Base-by-base conservation (phyloP, 2,113 vertebrate species). In the Cryptoleucopteryx plumbea region DNA sequence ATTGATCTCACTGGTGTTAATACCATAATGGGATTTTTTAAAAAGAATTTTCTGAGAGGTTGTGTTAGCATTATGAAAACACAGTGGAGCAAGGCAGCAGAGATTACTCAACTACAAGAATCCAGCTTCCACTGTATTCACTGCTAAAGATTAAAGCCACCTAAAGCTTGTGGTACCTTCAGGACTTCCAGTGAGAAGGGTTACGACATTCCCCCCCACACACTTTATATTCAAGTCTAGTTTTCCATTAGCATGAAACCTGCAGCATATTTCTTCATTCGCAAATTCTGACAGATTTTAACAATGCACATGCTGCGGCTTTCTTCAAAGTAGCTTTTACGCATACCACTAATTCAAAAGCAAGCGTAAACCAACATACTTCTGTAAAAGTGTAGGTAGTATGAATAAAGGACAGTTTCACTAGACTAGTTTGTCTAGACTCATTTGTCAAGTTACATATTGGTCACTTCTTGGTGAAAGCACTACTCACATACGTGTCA, bases 191-290 rank as follows among this genome's bases (percentile, higher is more conserved):
- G 4, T 6, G 8, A 88, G 4, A 59, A 7, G 77, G 55, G 61
- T 25, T 58, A 50, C 0, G 4, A 32, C 17, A 8, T 16, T 16
- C 19, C 13, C 34, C 1, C 52, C 0, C 52, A 17, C 27, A 29
- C 40, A 5, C 38, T 47, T 58, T 56, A 47, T 14, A 63, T 20
- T 59, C 16, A 73, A 71, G n/a, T 32, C 36, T 70, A 40, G 10
- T 29, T 45, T 53, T 77, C 26, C 7, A 15, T n/a, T 52, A 77
- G 13, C 19, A 53, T 19, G 10, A 91, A 91, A 71, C 6, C 23
- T 48, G 13, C 55, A 73, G 25, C 1, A 0, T 5, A 22, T 32
- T 50, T 90, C 32, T 70, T 77, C 7, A 73, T 43, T 40, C 66
- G 59, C 27, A 70, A 77, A 78, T 62, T 58, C 34, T 34, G 52